Conservation (phyloP, 2,113 vertebrate species). For the Petrocephalus zakoni region DNA sequence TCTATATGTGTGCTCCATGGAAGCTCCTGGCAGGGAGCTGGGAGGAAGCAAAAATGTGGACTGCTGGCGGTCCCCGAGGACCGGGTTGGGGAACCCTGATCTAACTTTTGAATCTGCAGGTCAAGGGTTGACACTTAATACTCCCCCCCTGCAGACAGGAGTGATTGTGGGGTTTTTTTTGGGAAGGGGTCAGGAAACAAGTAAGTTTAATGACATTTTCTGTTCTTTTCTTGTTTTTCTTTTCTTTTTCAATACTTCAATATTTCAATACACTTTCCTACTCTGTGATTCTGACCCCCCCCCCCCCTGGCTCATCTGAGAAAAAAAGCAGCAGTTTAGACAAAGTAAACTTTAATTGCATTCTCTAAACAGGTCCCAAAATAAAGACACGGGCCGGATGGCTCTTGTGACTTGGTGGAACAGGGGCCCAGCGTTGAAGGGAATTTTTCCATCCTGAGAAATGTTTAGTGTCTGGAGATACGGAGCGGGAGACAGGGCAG, state of each 20-base stretch:
- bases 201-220: neutral
- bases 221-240: neutral
- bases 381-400: slow-evolving; percentile 48
- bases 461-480: slow-evolving; percentile 48
- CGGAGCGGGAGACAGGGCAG: slow-evolving; percentile 8
- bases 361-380: slow-evolving; percentile 61
- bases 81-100: neutral
- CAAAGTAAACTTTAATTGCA: slow-evolving; percentile 47
- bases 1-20: no score
- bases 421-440: slow-evolving; percentile 46
- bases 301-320: slow-evolving; percentile 10
- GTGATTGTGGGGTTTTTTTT: neutral
- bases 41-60: no score
- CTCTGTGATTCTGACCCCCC: neutral
- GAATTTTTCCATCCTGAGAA: slow-evolving; percentile 65
- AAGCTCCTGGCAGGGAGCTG: no score
- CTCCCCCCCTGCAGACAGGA: neutral
- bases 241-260: no score
- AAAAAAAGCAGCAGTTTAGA: slow-evolving; percentile 18
- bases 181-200: neutral
- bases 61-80: no score
- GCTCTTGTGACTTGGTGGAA: slow-evolving; percentile 55
- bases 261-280: neutral
- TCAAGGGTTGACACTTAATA: neutral
- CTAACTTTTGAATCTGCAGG: neutral